phyloP scores from a whole-genome alignment of 2,888 invertebrate genomes.

The Agrotis segetum region DNA sequence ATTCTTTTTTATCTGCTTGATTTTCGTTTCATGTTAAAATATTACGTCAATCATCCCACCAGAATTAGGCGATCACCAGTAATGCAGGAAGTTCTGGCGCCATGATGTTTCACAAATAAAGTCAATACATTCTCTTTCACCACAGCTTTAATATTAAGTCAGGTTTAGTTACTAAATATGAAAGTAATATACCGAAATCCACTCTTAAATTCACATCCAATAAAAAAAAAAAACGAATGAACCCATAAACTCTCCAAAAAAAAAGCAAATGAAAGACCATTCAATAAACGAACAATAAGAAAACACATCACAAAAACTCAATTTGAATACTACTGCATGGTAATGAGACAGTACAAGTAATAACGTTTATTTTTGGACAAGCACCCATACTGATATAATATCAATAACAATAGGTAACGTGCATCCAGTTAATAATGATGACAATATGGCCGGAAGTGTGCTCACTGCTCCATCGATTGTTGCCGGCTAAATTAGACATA shows the following conservation, averaged over 20 bases:
- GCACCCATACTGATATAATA: constrained; percentile 25
- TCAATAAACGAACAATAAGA: constrained; percentile 6
- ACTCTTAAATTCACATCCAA: no score
- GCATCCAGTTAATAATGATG: constrained; percentile 36
- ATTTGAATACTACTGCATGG: constrained; percentile 51
- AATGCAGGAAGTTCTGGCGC: no score
- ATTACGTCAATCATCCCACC: no score
- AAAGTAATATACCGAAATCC: no score
- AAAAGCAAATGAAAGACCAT: not conserved
- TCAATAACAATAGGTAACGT: constrained; percentile 35
- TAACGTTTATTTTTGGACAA: constrained; percentile 48
- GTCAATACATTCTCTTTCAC: no score
- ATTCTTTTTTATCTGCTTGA: not conserved
- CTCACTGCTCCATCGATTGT: constrained; percentile 52
- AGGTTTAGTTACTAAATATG: no score
- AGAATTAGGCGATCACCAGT: no score
- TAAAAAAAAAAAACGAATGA: no score
- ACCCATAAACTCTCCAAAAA: no score
- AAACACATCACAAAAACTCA: constrained; percentile 16
- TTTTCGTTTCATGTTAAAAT: not conserved
- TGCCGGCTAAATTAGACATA: constrained; percentile 51
- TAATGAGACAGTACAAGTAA: constrained; percentile 24
- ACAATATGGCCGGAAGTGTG: constrained; percentile 57
- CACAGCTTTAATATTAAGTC: no score
- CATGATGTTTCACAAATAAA: no score